phyloP scores from a whole-genome alignment of 1,140 invertebrate species.

The Eubasilissa regina region DNA sequence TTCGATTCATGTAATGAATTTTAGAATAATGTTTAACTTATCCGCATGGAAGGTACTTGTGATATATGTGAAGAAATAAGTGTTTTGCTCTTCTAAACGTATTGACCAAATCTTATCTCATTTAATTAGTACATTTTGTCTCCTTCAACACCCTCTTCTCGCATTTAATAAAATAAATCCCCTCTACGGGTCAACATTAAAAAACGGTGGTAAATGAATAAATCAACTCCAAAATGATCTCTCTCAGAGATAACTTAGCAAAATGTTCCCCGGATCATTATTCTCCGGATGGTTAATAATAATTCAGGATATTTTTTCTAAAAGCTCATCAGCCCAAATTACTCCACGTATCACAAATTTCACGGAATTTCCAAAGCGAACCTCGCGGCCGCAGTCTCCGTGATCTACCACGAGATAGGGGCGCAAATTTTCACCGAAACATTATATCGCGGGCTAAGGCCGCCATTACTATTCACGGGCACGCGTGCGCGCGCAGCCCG shows the following conservation, averaged over 20 bases:
- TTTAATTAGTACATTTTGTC: too few species aligned
- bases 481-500: slow-evolving; percentile 37
- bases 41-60: too few species aligned
- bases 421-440: slow-evolving; percentile 29
- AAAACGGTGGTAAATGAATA: too few species aligned
- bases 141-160: too few species aligned
- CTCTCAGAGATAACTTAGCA: background rate
- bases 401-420: slow-evolving; percentile 25
- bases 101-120: too few species aligned
- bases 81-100: too few species aligned
- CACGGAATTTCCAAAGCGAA: slow-evolving; percentile 16
- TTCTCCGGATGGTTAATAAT: background rate
- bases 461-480: slow-evolving; percentile 35
- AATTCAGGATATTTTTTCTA: slow-evolving; percentile 2
- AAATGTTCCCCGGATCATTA: background rate
- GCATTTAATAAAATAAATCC: too few species aligned
- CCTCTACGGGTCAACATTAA: too few species aligned
- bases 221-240: background rate
- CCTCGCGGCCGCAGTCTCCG: background rate
- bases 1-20: too few species aligned
- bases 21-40: too few species aligned
- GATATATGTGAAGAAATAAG: too few species aligned
- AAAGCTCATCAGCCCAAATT: slow-evolving; percentile 29
- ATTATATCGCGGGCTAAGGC: slow-evolving; percentile 40
- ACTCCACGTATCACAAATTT: slow-evolving; percentile 25